phyloP scores from a whole-genome alignment of 2,888 invertebrate species.

The Vannuccia rotundouncinata region DNA sequence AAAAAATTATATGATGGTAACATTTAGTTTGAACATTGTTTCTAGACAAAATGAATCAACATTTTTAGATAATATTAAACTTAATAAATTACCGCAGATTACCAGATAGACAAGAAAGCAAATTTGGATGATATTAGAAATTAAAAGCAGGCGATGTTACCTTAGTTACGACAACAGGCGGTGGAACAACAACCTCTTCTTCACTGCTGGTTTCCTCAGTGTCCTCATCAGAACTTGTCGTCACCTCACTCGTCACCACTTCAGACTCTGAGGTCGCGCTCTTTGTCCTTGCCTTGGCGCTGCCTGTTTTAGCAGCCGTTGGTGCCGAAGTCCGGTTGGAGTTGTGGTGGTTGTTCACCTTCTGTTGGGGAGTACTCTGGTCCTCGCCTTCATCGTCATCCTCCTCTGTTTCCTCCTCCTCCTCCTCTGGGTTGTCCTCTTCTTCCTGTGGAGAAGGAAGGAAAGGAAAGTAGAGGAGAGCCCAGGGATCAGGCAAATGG shows the following conservation, averaged over 20 bases:
- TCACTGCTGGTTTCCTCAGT: not conserved
- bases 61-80: too few species aligned
- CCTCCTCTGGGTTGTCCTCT: constrained; percentile 42
- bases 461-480: too few species aligned
- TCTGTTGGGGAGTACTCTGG: constrained; percentile 47
- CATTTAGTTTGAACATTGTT: too few species aligned
- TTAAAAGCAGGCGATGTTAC: too few species aligned
- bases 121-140: too few species aligned
- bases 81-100: too few species aligned
- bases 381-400: not conserved
- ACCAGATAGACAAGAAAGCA: too few species aligned
- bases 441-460: too few species aligned
- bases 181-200: not conserved
- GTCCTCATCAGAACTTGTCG: constrained; percentile 31
- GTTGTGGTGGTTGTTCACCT: constrained; percentile 45
- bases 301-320: not conserved
- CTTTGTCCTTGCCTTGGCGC: constrained; percentile 38
- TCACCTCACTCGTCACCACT: constrained; percentile 42
- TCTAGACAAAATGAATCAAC: too few species aligned
- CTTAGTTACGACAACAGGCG: too few species aligned
- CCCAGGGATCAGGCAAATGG: too few species aligned
- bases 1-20: too few species aligned
- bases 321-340: constrained; percentile 46
- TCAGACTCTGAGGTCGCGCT: constrained; percentile 42
- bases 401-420: constrained; percentile 40